Base-by-base conservation (phyloP, 2,888 invertebrate genomes). In the Metopia argyrocephala region DNA sequence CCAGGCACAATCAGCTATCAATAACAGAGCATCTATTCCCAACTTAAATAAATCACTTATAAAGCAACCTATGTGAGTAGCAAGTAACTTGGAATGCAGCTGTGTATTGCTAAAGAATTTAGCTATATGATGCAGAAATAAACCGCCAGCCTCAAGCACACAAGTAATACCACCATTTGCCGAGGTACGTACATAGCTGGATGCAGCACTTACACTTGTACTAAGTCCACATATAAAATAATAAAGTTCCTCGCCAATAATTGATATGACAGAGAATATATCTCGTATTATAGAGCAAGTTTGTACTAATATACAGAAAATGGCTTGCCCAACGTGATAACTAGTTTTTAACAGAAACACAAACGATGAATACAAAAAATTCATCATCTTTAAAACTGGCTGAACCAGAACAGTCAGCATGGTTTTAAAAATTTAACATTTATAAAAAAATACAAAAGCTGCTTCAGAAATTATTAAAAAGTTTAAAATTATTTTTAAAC, bases 201-300 rank as follows among this genome's bases (percentile, higher is more conserved):
- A 64, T 48, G 75, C 75, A 1, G 79, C 82, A 48, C 66, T 71
- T 6, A 84, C 9, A 50, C 74, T 84, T 7, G 28, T 15, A 59
- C 84, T 76, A 1, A 85, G 79, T 25, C 84, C 84, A 6, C 78
- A 73, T 0, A 84, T 12, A 48, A 85, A 85, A 5, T 75, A 18
- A 79, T 82, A 84, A 5, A 85, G 74, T 38, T 85, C 85, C 50
- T 85, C 85, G 1, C 83, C 69, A 64, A 85, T 78, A 52, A 85
- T 79, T 1, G 25, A 71, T 5, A 84, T 46, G 3, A 78, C 83
- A 2, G 70, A 64, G 25, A 80, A 79, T n/a, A 83, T 18, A 9
- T 78, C 74, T 2, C 65, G 27, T 21, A 81, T n/a, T 27, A 82
- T 71, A 23, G 57, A 28, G 1, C 81, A 85, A 25, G 74, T 57